Evolutionary conservation across 2,797 vertebrate genomes (phyloP).

Genomic region (Smutsia temminckii): DNA sequence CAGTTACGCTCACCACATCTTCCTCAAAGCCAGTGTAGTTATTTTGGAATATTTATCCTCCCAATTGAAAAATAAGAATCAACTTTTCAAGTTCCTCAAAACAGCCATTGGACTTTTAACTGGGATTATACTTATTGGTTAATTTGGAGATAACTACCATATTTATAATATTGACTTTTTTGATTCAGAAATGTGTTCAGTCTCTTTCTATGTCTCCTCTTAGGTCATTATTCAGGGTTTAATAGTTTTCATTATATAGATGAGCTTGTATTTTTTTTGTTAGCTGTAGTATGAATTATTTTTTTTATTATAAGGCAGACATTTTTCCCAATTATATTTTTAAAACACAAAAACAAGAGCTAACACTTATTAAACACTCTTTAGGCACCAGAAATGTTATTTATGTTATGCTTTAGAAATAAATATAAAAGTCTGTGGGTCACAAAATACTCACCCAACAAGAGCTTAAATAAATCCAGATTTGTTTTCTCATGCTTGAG

Average conservation of each 20-base stretch:
- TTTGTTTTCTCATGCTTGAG: not conserved
- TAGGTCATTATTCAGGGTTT: not conserved
- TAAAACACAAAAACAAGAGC: not conserved
- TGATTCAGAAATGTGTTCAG: not conserved
- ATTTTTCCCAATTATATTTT: slow-evolving; percentile 11
- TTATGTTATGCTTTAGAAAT: not conserved
- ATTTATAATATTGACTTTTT: not conserved
- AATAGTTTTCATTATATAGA: not conserved
- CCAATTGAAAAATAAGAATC: not conserved
- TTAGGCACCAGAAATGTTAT: not conserved
- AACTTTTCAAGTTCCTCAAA: not conserved
- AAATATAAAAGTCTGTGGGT: not conserved
- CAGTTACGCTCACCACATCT: not conserved
- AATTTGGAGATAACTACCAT: not conserved
- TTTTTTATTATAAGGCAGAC: not conserved
- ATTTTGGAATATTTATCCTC: slow-evolving; percentile 27
- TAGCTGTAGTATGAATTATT: not conserved
- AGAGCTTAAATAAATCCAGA: not conserved
- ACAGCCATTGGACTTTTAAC: slow-evolving; percentile 17
- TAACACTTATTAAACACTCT: not conserved
- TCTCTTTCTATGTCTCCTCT: not conserved
- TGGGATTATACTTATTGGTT: not conserved
- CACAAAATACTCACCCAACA: not conserved
- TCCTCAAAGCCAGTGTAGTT: not conserved
- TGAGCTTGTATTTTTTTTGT: not conserved